phyloP scores from a whole-genome alignment of 2,888 invertebrate genomes.

The Euzetes globulus region DNA sequence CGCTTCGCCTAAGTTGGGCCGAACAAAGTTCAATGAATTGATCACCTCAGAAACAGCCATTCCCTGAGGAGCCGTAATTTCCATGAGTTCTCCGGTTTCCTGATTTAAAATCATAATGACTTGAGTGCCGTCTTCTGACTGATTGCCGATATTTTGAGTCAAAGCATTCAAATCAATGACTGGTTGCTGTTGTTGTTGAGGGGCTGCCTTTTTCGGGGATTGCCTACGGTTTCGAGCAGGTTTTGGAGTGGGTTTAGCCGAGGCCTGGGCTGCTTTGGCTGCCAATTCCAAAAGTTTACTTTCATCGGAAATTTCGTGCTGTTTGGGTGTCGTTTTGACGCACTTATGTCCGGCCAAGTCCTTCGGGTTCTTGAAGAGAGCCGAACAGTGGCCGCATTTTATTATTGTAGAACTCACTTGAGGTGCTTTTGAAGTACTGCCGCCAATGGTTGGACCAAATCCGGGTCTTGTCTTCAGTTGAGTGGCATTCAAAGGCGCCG shows the following conservation, averaged over 20 bases:
- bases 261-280: background rate
- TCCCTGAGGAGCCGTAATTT: slow-evolving; percentile 34
- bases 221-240: background rate
- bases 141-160: background rate
- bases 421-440: background rate
- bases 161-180: slow-evolving; percentile 25
- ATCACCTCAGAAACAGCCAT: slow-evolving; percentile 34
- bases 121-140: slow-evolving; percentile 32
- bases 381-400: slow-evolving; percentile 55
- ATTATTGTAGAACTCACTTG: slow-evolving; percentile 26
- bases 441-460: background rate
- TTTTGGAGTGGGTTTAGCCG: slow-evolving; percentile 1
- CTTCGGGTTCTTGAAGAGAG: slow-evolving; percentile 37
- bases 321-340: background rate
- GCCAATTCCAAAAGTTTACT: slow-evolving; percentile 28
- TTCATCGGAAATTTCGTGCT: background rate
- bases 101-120: slow-evolving; percentile 35
- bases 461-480: background rate
- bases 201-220: slow-evolving; percentile 15
- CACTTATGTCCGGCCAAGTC: slow-evolving; percentile 33
- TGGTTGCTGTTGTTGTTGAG: slow-evolving; percentile 16
- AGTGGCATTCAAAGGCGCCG: slow-evolving; percentile 12
- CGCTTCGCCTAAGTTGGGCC: background rate
- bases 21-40: slow-evolving; percentile 31
- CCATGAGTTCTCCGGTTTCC: slow-evolving; percentile 34